Percentiles rank a stretch among this genome's conserved stretches.
Conservation (phyloP, 1,140 invertebrate genomes). For the Cotesia typhae region DNA sequence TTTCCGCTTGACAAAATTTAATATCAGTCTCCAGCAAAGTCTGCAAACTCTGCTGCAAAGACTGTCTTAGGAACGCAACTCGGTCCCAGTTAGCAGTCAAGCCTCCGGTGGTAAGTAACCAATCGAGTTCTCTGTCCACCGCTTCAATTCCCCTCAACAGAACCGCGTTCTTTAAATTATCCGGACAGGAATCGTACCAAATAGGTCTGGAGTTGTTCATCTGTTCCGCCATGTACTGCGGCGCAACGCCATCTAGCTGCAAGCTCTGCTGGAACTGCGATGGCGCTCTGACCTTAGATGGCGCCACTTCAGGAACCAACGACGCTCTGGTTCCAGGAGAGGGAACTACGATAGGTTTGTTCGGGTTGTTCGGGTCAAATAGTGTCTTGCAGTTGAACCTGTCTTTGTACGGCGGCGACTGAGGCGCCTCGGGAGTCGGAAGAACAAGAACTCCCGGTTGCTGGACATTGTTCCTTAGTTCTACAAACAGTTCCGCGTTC, state of each 20-base stretch:
- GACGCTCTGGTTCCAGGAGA: conserved; percentile 60
- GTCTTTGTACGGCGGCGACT: conserved; percentile 43
- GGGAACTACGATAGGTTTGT: conserved; percentile 73
- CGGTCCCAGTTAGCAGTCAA: conserved; percentile 65
- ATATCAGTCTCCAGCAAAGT: conserved; percentile 82
- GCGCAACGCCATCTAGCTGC: conserved; percentile 49
- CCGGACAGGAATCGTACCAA: conserved; percentile 68
- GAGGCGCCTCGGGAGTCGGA: conserved; percentile 51
- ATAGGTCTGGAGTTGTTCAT: conserved; percentile 62
- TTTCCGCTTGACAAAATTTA: conserved; percentile 87
- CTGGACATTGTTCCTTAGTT: conserved; percentile 33
- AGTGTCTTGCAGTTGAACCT: conserved; percentile 64
- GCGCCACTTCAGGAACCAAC: neutral
- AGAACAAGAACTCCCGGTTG: conserved; percentile 60
- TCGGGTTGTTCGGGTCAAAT: conserved; percentile 76
- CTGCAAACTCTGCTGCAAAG: conserved; percentile 77
- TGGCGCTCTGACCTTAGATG: neutral
- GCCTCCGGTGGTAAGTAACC: conserved; percentile 64
- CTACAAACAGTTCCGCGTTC: conserved; percentile 36
- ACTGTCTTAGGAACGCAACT: conserved; percentile 64
- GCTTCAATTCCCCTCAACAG: conserved; percentile 68
- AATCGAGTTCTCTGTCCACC: conserved; percentile 69
- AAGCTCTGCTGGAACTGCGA: conserved; percentile 41
- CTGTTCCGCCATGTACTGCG: conserved; percentile 62
- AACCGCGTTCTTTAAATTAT: conserved; percentile 65